Base-by-base conservation (phyloP, 2,113 vertebrate genomes). In the Siphamia tubifer region DNA sequence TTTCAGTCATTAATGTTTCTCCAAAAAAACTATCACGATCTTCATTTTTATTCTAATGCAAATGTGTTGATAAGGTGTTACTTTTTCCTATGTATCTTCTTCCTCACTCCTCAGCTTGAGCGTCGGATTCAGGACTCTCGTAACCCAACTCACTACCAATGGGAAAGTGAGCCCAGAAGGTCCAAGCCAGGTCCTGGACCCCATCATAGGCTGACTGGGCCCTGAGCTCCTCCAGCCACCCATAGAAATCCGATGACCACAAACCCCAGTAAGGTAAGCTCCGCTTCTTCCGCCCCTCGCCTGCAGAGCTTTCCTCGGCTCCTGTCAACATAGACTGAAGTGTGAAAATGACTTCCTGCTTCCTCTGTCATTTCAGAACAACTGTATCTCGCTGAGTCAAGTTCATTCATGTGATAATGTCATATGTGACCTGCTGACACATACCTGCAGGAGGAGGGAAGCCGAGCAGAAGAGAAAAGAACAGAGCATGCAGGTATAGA, bases 161-260 rank as follows among this genome's bases (percentile, higher is more conserved):
- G 17, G 91, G 89, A 55, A 92, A 91, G 56, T 91, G 91, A 57
- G 91, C 84, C 91, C 91, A 92, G 80, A 88, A 93, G 60, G 77
- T 90, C 12, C 74, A 80, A 44, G 89, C 85, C 73, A 90, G 75
- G 31, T 91, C 86, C 23, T 78, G 42, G 15, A 90, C 42, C 19
- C 65, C 62, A 15, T 74, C 51, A 13, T 89, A 71, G 11, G 68
- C 84, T 1, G 57, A 87, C 48, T 81, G 81, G 43, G 80, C 75
- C 10, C 78, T 64, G 10, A 91, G 64, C 60, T 90, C 86, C 40
- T 90, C 81, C 75, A 92, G 2, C 90, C 92, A 90, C 7, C 81
- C 89, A 2, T 82, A 81, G 53, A 91, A 90, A 67, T 92, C 89
- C 1, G 87, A 92, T 0, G 87, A 77, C 80, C 84, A 86, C 32